phyloP scores from a whole-genome alignment of 1,140 invertebrate genomes.

The Trichonephila inaurata region DNA sequence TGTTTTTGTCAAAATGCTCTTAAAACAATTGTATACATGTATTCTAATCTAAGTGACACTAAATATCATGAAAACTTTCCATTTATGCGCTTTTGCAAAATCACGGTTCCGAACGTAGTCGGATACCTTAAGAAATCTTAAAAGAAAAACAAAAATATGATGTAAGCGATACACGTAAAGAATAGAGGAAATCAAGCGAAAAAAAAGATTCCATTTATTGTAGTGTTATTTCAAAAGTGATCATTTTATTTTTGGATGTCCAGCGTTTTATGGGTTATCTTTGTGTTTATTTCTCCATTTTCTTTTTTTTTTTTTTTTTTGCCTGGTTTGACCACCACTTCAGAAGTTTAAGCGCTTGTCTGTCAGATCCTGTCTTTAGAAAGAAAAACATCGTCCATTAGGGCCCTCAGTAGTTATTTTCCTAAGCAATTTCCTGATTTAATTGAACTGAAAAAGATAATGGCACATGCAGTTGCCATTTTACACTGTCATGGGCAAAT shows the following conservation, averaged over 20 bases:
- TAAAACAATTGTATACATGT: too few species aligned
- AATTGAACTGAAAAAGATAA: conserved; percentile 52
- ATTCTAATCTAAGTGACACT: too few species aligned
- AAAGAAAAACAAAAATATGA: background rate
- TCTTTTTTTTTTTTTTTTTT: background rate
- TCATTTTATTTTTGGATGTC: conserved; percentile 24
- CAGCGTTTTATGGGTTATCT: conserved; percentile 3
- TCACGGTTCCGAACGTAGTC: too few species aligned
- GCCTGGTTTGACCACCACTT: conserved; percentile 3
- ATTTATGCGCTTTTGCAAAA: too few species aligned
- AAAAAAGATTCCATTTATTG: background rate
- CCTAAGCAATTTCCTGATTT: conserved; percentile 42
- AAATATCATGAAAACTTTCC: too few species aligned
- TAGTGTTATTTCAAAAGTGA: background rate
- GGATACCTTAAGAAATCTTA: background rate
- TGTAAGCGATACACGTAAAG: background rate
- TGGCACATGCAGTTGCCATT: conserved; percentile 35
- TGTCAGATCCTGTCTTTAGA: background rate
- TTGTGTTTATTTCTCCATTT: conserved; percentile 9
- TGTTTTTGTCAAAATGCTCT: too few species aligned
- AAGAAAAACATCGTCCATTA: conserved; percentile 42
- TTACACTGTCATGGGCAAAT: conserved; percentile 46
- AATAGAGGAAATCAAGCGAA: background rate
- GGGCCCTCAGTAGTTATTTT: conserved; percentile 34
- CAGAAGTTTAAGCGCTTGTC: background rate